These are phyloP conservation scores for Drosophila auraria DNA, from an alignment of 1,140 invertebrate species.

Conservation along the genomic window DNA sequence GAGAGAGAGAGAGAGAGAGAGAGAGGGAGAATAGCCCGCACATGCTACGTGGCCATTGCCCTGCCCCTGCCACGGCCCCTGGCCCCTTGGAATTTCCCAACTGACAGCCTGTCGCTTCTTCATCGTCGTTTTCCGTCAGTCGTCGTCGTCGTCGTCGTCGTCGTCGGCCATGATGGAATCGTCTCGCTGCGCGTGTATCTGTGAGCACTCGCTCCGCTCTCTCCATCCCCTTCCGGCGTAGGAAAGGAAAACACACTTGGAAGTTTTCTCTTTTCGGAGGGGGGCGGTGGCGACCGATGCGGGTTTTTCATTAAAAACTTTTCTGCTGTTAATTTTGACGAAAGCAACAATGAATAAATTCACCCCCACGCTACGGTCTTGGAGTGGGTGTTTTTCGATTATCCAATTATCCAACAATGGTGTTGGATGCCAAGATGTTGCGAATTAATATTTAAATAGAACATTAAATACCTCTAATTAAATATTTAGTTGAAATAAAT, in stretches of 20 bases:
- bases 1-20: conserved; percentile 5
- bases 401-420: conserved; percentile 43
- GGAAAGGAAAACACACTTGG: conserved; percentile 45
- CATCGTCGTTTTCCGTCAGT: conserved; percentile 44
- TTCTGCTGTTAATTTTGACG: conserved; percentile 73
- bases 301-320: conserved; percentile 82
- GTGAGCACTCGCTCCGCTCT: conserved; percentile 16
- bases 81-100: conserved; percentile 55
- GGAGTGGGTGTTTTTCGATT: conserved; percentile 61
- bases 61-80: conserved; percentile 37
- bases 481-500: too few species aligned
- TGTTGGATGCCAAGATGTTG: neutral
- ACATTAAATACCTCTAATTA: too few species aligned
- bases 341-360: conserved; percentile 66
- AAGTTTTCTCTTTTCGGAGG: conserved; percentile 42
- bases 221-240: conserved; percentile 45
- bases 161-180: conserved; percentile 78
- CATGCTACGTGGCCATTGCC: conserved; percentile 66
- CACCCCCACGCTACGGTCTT: conserved; percentile 16
- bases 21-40: conserved; percentile 52
- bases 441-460: too few species aligned
- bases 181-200: conserved; percentile 28
- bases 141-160: conserved; percentile 28
- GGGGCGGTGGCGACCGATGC: conserved; percentile 47
- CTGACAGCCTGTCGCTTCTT: conserved; percentile 72